phyloP scores from a whole-genome alignment of 2,113 vertebrate genomes.

The Piaya cayana region DNA sequence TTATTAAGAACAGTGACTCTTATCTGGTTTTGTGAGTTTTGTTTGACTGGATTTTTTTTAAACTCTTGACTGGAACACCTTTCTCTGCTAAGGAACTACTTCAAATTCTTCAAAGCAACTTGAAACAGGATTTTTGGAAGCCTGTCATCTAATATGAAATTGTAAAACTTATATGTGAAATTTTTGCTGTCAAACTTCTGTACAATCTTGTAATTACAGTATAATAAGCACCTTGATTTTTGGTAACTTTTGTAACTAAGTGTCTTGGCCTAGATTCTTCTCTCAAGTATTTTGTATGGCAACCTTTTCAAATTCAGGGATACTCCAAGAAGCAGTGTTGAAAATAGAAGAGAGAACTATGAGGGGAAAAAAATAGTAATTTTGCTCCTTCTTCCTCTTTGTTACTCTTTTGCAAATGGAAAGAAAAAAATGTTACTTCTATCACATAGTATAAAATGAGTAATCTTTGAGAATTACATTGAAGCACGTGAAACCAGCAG shows the following conservation, averaged over 20 bases:
- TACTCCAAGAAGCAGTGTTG: background rate
- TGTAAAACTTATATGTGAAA: background rate
- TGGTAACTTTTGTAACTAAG: background rate
- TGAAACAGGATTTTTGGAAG: background rate
- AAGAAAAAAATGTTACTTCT: background rate
- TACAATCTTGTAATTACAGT: background rate
- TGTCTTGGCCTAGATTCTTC: background rate
- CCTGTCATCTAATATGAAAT: background rate
- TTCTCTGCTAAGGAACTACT: background rate
- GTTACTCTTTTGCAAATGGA: background rate
- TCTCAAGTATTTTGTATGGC: background rate
- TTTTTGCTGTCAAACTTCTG: background rate
- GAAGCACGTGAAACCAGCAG: background rate
- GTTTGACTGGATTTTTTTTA: background rate
- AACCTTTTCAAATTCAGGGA: background rate
- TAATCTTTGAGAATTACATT: background rate
- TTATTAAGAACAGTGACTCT: background rate
- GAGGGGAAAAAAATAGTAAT: background rate
- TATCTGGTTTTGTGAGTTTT: background rate
- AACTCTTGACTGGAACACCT: background rate
- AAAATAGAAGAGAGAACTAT: background rate
- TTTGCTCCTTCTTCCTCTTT: background rate
- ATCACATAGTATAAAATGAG: background rate
- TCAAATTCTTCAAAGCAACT: background rate
- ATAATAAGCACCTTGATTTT: background rate